These are phyloP conservation scores for Drosophila takahashii DNA, from an alignment of 1,140 invertebrate species.

Conservation along the genomic window DNA sequence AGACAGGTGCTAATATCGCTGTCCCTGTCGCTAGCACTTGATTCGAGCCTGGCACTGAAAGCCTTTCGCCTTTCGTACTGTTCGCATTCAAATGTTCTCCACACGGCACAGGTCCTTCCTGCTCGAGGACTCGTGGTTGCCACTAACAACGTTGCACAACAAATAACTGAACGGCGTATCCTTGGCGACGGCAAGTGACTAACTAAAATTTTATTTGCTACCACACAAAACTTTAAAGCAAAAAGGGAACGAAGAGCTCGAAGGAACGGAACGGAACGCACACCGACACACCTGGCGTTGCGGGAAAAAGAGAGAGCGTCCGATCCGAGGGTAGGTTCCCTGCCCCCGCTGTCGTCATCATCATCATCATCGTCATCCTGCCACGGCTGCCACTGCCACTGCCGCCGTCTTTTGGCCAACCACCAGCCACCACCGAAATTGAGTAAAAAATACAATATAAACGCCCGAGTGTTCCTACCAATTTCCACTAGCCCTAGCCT, in stretches of 20 bases:
- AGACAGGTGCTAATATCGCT: conserved; percentile 70
- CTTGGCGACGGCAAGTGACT: conserved; percentile 84
- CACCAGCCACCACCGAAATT: conserved; percentile 74
- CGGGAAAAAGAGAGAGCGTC: conserved; percentile 30
- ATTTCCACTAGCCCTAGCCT: conserved; percentile 69
- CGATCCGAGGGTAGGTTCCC: conserved; percentile 63
- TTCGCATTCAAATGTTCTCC: conserved; percentile 43
- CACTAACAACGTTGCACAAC: conserved; percentile 69
- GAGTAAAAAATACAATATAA: conserved; percentile 28
- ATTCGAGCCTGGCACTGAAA: conserved; percentile 35
- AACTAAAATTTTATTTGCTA: conserved; percentile 84
- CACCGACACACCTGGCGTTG: conserved; percentile 33
- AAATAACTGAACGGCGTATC: conserved; percentile 79
- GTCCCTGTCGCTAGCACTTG: conserved; percentile 56
- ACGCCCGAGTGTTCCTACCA: conserved; percentile 57
- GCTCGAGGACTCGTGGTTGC: conserved; percentile 52
- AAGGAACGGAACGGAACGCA: conserved; percentile 15
- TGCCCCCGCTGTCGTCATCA: conserved; percentile 62
- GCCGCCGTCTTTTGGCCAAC: conserved; percentile 67
- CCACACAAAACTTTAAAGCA: conserved; percentile 83
- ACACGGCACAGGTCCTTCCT: conserved; percentile 43
- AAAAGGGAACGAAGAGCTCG: conserved; percentile 26
- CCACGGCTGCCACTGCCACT: conserved; percentile 26
- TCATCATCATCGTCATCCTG: conserved; percentile 53
- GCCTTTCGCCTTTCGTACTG: conserved; percentile 11